These are phyloP conservation scores for Sycophila texana DNA, from an alignment of 2,888 invertebrate genomes.

Conservation along the genomic window DNA sequence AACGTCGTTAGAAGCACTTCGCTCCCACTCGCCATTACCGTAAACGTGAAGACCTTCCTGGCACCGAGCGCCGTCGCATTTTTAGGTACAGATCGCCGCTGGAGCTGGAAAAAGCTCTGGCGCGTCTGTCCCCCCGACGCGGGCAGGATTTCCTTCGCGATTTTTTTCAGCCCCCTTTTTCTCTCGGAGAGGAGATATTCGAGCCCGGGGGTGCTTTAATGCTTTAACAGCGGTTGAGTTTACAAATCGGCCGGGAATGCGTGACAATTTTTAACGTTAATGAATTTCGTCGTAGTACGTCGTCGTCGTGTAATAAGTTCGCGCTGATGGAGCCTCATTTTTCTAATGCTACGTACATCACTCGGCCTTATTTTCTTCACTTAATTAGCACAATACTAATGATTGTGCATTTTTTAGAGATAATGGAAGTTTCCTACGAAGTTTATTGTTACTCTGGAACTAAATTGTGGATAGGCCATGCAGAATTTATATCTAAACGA, in stretches of 20 bases:
- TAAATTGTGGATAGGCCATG: too few species aligned
- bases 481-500: too few species aligned
- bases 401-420: too few species aligned
- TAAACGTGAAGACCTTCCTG: constrained; percentile 34
- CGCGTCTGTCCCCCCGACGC: constrained; percentile 19
- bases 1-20: constrained; percentile 20
- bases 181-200: not conserved
- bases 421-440: too few species aligned
- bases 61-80: not conserved
- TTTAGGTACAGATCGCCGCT: not conserved
- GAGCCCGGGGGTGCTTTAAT: constrained; percentile 28
- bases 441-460: too few species aligned
- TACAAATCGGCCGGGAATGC: not conserved
- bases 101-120: not conserved
- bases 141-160: not conserved
- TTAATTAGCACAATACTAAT: too few species aligned
- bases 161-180: constrained; percentile 4
- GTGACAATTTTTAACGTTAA: constrained; percentile 34
- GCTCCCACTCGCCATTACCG: constrained; percentile 28
- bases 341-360: not conserved
- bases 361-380: too few species aligned
- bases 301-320: constrained; percentile 1
- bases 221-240: not conserved
- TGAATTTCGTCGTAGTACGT: not conserved
- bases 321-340: not conserved